Evolutionary conservation across 2,113 vertebrate genomes (phyloP).

Genomic region (Glaucomys volans): DNA sequence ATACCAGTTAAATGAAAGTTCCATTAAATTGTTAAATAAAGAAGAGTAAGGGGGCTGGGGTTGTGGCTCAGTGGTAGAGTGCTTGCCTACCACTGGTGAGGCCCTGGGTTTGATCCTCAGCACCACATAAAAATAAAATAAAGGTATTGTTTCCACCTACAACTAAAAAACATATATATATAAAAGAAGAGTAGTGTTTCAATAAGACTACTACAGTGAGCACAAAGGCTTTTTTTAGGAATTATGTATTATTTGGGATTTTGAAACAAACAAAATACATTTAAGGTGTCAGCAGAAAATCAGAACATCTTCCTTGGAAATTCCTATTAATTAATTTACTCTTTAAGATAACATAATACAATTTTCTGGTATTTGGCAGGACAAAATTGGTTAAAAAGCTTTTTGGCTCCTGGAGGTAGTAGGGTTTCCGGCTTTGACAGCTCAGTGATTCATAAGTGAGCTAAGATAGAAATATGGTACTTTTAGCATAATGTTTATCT

Average conservation of each 20-base stretch:
- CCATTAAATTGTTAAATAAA: slow-evolving; percentile 33
- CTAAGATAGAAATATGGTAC: not conserved
- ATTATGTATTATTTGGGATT: not conserved
- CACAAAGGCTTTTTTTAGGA: slow-evolving; percentile 11
- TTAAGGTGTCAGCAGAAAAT: slow-evolving; percentile 23
- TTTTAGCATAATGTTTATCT: slow-evolving; percentile 48
- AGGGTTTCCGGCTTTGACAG: slow-evolving; percentile 21
- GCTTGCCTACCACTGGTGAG: too few relatives aligned
- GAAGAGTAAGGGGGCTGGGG: too few relatives aligned
- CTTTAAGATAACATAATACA: slow-evolving; percentile 27
- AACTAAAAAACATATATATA: too few relatives aligned
- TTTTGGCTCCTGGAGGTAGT: slow-evolving; percentile 27
- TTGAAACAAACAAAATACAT: not conserved
- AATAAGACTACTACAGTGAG: not conserved
- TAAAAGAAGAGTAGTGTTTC: not conserved
- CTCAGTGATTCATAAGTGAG: slow-evolving; percentile 39
- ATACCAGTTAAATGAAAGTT: slow-evolving; percentile 76
- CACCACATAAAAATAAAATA: too few relatives aligned
- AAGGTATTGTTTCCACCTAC: too few relatives aligned
- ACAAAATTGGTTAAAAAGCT: slow-evolving; percentile 36
- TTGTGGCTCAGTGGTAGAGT: too few relatives aligned
- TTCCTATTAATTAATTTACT: slow-evolving; percentile 44
- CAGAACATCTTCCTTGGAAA: slow-evolving; percentile 22
- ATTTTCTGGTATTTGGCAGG: not conserved
- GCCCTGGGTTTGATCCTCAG: too few relatives aligned